Evolutionary conservation across 92 coral and sea anemone species (phyloP), one percentile per base, ranked within the genome.

Genomic region (Diadumene lineata): DNA sequence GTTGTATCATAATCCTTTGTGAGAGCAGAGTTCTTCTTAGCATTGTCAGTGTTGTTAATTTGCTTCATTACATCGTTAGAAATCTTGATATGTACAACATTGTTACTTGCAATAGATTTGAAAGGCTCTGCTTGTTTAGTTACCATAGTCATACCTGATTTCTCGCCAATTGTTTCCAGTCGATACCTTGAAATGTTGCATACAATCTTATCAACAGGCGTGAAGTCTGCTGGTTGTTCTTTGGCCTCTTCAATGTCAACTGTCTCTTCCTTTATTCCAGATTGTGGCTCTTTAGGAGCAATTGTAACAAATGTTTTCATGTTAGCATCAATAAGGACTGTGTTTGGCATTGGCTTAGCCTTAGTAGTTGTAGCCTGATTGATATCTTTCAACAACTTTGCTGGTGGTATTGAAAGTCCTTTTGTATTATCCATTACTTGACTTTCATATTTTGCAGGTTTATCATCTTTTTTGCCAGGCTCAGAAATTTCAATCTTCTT

Each of bases 1-100:
- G n/a, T n/a, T n/a, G n/a, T n/a, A n/a, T n/a, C n/a, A n/a, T n/a
- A n/a, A n/a, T n/a, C n/a, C n/a, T n/a, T n/a, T n/a, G n/a, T n/a
- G n/a, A n/a, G n/a, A n/a, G n/a, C n/a, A n/a, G n/a, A n/a, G n/a
- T n/a, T n/a, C n/a, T n/a, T n/a, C n/a, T n/a, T 38, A 56, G 32
- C 9, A 2, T 50, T 21, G 31, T 34, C 22, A 9, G 43, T 16
- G 51, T 27, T 22, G 26, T 38, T 76, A 27, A 77, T 25, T n/a
- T 75, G 85, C 57, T 77, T 81, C 62, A 84, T 57, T 1, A 69
- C 73, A 58, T 90, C 85, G 55, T 81, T 87, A 55, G 89, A 72
- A 58, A 90, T 90, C 69, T 84, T 87, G 56, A 90, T 70, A 51
- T 84, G 96, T 57, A 74, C 85, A 43, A 90, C 96, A 78, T 87